A percentile compares a stretch with the other conserved stretches of the same genome.
Evolutionary conservation across 2,888 invertebrate genomes (phyloP).

Genomic region (Ectemnius continuus): DNA sequence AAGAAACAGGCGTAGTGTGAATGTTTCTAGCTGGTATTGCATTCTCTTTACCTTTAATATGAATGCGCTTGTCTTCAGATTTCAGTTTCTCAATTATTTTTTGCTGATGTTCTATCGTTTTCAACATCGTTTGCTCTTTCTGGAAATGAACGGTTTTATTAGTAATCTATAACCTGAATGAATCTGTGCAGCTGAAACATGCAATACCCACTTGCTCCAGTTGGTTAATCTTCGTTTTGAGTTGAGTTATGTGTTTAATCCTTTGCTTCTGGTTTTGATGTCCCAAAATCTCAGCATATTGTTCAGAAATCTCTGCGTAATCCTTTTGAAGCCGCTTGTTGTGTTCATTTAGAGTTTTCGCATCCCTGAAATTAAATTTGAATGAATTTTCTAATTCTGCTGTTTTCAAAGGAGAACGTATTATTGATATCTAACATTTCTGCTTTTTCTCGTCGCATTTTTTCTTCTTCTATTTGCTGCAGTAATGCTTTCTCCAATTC

Average conservation of each 20-base stretch:
- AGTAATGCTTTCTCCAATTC: constrained; percentile 43
- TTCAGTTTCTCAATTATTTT: constrained; percentile 77
- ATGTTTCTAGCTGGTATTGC: constrained; percentile 70
- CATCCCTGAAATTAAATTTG: constrained; percentile 57
- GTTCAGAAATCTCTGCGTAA: constrained; percentile 79
- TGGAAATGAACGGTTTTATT: constrained; percentile 44
- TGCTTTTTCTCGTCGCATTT: constrained; percentile 46
- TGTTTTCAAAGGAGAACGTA: neutral
- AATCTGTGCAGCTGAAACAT: constrained; percentile 42
- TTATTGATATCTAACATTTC: constrained; percentile 48
- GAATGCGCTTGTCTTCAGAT: constrained; percentile 70
- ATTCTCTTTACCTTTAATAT: constrained; percentile 79
- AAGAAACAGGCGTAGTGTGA: constrained; percentile 65
- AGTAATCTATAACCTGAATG: constrained; percentile 7
- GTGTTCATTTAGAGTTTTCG: constrained; percentile 55
- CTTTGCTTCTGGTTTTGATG: constrained; percentile 84
- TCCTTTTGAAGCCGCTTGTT: constrained; percentile 78
- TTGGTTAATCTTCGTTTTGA: constrained; percentile 78
- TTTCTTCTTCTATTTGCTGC: constrained; percentile 57
- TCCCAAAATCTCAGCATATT: constrained; percentile 82
- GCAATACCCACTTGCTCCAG: constrained; percentile 77
- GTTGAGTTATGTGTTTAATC: constrained; percentile 80
- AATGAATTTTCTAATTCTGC: neutral
- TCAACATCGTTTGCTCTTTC: constrained; percentile 65
- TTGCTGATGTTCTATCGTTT: constrained; percentile 68